Evolutionary conservation across 2,888 invertebrate species (phyloP), one percentile per base, ranked within the genome.

Genomic region (Troilus luridus): DNA sequence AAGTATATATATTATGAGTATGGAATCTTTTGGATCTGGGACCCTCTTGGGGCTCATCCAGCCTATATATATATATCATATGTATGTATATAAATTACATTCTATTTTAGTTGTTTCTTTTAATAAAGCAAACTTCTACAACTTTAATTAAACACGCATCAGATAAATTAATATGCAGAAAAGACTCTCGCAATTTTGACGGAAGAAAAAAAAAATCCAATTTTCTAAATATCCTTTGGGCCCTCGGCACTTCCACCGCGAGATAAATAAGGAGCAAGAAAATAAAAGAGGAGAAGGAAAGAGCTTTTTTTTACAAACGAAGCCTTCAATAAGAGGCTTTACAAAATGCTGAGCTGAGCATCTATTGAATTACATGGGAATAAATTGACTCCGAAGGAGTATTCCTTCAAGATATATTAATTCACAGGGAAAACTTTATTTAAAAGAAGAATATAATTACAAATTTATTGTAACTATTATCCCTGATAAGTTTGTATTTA

Each of bases 261-360:
- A 81, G 41, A 81, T 54, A 81, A 81, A 81, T 56, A 56, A 81
- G 81, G 54, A 54, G 54, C 11, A 81, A 54, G 54, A 81, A 81
- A 81, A 81, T 54, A 81, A 81, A 81, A 56, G 81, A 54, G 8
- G 17, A 54, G 54, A 41, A 19, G 41, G 21, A 21, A 54, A 41
- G 5, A 21, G 54, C 19, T 11, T 21, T 81, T 81, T 81, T n/a
- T 81, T 81, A 54, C 81, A 81, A 81, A 56, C 81, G 81, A 81
- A 81, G 81, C 81, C 81, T 81, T 21, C 54, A 81, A 81, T 81
- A 81, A 81, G 81, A 81, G 54, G 81, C 81, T 81, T 81, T 81
- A 81, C 19, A 81, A 81, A 81, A 81, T 21, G 81, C 81, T 81
- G 81, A 81, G 54, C 54, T 9, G 21, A 81, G 81, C 81, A 81